Evolutionary conservation across 2,113 vertebrate genomes (phyloP), one percentile per base, ranked within the genome.

Genomic region (Todiramphus saurophagus): DNA sequence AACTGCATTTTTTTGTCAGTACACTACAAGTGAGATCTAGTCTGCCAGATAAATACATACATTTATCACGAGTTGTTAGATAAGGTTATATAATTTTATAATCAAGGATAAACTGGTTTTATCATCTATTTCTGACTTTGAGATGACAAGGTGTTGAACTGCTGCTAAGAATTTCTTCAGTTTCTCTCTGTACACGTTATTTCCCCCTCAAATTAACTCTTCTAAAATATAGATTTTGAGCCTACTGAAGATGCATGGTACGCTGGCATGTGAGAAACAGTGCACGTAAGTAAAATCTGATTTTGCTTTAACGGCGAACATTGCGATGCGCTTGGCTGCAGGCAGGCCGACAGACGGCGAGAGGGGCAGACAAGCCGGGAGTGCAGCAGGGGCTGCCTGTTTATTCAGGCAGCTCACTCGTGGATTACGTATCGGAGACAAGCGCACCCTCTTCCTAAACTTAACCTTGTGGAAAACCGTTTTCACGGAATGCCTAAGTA

Each of bases 341-440:
- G 31, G 10, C 14, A 24, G 21, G 8, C 28, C 6, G 19, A 4
- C 17, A 4, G 1, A 2, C 1, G 1, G 16, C 0, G 7, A 9
- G 33, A 16, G 5, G 21, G 16, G 31, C 0, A 2, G 19, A 39
- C 16, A 31, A 28, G 37, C 3, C 13, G 2, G 37, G 5, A 24
- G 13, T 0, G 0, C 39, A 15, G 19, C 2, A 37, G 1, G 2
- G 9, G 14, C 35, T n/a, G 11, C 10, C 11, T 8, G 0, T 11
- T 31, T 23, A 53, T 53, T 28, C 50, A n/a, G 7, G 33, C 27
- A 59, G 18, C 12, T 48, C 18, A 11, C 8, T 28, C 16, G 13
- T 2, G 8, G 35, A 60, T 6, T 1, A 4, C 0, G 8, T 25
- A 9, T 37, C 24, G 55, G 16, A 62, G 35, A 9, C 28, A 27